Base-by-base conservation (phyloP, 2,888 invertebrate species). In the Venusia cambrica region DNA sequence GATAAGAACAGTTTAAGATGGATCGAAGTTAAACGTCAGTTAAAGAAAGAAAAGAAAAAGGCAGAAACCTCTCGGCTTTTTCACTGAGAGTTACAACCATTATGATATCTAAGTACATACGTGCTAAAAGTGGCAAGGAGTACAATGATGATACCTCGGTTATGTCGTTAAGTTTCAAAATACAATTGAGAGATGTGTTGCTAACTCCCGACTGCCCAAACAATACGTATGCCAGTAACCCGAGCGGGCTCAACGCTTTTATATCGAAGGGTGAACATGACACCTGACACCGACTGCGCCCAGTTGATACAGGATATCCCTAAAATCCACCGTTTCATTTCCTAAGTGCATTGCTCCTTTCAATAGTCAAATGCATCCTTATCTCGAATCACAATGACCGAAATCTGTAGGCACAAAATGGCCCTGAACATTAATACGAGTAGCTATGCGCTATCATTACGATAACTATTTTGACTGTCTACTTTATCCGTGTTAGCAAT, bases 231-330 rank as follows among this genome's bases (percentile, higher is more conserved):
- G 78, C 54, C 46, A 54, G 80, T 73, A 83, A 84, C 58, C 44
- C 38, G 74, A 84, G 74, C 46, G 64, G 64, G 38, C 38, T 61
- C 59, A 51, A 54, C 53, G 68, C 72, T 84, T 87, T 80, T 87
- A 87, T 85, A 85, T 57, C 45, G 54, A 63, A 78, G 80, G 84
- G 83, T 69, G 68, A 64, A 62, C 54, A 47, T 73, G 85, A 71
- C 83, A 87, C 44, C 16, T 36, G 79, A 87, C 54, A 78, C 76
- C 57, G 65, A 50, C 50, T 45, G 57, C 78, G 65, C 80, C 80
- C 73, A 60, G 48, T 54, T 57, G 65, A 66, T 64, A 68, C 59
- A 57, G 55, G 60, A 64, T 64, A 66, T 54, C 70, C 63, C 64
- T 58, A 52, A 52, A 63, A 62, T 48, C 48, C 41, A 58, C 54